phyloP scores from a whole-genome alignment of 2,797 vertebrate genomes.

The Megaceryle alcyon region DNA sequence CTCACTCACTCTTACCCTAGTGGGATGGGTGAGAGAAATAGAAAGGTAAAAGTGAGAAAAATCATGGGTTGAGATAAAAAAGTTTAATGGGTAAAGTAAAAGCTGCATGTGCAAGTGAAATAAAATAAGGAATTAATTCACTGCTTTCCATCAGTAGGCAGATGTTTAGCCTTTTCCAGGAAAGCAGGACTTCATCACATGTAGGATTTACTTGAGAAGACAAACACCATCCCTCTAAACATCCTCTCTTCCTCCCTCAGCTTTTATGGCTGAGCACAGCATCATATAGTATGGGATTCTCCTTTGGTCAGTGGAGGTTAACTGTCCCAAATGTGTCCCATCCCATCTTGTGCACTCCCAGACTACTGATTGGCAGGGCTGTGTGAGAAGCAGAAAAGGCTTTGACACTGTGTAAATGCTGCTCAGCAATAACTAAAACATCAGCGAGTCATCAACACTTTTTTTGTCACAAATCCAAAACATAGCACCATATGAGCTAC shows the following conservation, averaged over 20 bases:
- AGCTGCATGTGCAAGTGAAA: rapidly evolving
- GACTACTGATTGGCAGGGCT: rapidly evolving
- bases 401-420: too few relatives aligned
- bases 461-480: neutral
- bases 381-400: neutral
- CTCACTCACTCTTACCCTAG: neutral
- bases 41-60: neutral
- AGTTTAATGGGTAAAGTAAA: neutral
- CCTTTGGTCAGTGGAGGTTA: neutral
- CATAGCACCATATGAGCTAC: neutral
- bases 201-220: neutral
- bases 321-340: neutral
- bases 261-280: neutral
- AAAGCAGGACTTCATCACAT: neutral
- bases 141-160: neutral
- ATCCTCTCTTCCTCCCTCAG: neutral
- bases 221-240: neutral
- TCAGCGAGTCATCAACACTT: neutral
- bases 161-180: neutral
- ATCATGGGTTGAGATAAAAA: neutral
- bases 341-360: rapidly evolving
- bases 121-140: neutral
- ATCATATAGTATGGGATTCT: neutral
- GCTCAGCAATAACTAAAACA: neutral
- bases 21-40: rapidly evolving